Percentiles rank a stretch among this genome's conserved stretches.
Conservation (phyloP, 2,113 vertebrate genomes). For the Lepus europaeus region DNA sequence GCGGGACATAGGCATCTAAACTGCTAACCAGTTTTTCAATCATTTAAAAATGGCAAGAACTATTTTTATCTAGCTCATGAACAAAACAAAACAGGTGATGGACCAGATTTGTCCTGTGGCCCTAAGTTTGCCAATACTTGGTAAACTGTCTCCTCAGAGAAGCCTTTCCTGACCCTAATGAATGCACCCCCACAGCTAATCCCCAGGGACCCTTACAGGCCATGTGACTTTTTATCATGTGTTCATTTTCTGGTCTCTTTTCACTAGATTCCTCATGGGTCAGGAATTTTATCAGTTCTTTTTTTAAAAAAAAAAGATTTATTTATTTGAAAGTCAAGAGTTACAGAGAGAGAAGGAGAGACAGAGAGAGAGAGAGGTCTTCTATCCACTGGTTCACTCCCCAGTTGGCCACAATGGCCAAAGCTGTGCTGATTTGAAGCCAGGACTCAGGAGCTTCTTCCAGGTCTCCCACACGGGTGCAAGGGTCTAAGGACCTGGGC, state of each 20-base stretch:
- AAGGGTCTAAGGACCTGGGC: too few species aligned
- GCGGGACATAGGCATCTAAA: too few species aligned
- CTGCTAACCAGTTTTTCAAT: background rate
- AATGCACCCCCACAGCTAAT: background rate
- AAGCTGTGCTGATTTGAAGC: too few species aligned
- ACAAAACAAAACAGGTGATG: constrained; percentile 6
- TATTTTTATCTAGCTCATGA: background rate
- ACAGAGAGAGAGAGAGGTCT: too few species aligned
- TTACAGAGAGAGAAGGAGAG: too few species aligned
- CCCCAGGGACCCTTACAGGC: background rate
- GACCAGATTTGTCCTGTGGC: background rate
- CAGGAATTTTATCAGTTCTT: constrained; percentile 9
- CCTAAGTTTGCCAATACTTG: background rate
- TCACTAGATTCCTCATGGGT: background rate
- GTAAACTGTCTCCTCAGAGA: background rate
- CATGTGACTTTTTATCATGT: background rate
- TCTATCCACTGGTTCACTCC: too few species aligned
- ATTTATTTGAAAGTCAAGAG: too few species aligned
- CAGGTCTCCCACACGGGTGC: too few species aligned
- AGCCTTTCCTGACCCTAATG: background rate
- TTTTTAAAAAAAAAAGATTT: too few species aligned
- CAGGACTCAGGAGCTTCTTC: too few species aligned
- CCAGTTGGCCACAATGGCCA: too few species aligned
- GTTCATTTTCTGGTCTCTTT: background rate
- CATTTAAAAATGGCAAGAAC: constrained; percentile 46